Conservation (phyloP, 2,797 vertebrate genomes). For the Hoplostethus atlanticus region DNA sequence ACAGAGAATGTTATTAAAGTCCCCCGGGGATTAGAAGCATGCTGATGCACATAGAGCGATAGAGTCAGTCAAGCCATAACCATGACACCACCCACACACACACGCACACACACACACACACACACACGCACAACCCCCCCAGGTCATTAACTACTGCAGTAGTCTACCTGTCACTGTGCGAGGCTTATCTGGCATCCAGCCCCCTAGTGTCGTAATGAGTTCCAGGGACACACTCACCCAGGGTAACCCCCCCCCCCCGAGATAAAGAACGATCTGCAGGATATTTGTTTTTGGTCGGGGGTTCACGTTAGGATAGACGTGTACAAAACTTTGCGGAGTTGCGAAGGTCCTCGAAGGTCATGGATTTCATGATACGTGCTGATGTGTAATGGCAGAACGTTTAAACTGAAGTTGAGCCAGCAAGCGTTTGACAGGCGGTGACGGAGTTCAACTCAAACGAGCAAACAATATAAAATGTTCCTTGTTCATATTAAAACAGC, state of each 20-base stretch:
- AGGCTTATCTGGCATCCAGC: slow-evolving; percentile 48
- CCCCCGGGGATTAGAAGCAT: slow-evolving; percentile 22
- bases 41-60: slow-evolving; percentile 5
- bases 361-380: no score
- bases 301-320: slow-evolving; percentile 13
- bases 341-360: no score
- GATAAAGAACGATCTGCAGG: slow-evolving; percentile 29
- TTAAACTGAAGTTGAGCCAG: no score
- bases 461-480: not conserved
- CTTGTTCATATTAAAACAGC: not conserved
- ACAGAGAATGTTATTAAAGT: slow-evolving; percentile 34
- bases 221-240: slow-evolving; percentile 27
- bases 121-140: not conserved
- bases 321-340: not conserved
- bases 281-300: slow-evolving; percentile 21
- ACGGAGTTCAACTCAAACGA: not conserved
- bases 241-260: slow-evolving; percentile 15
- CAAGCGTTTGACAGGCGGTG: no score
- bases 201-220: slow-evolving; percentile 60
- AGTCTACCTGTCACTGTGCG: slow-evolving; percentile 48
- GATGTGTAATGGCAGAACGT: no score
- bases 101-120: slow-evolving; percentile 8
- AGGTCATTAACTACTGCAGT: slow-evolving; percentile 42
- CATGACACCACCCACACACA: slow-evolving; percentile 1
- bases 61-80: slow-evolving; percentile 7